These are phyloP conservation scores for Dasysyrphus albostriatus DNA, from an alignment of 2,888 invertebrate genomes.

Conservation along the genomic window DNA sequence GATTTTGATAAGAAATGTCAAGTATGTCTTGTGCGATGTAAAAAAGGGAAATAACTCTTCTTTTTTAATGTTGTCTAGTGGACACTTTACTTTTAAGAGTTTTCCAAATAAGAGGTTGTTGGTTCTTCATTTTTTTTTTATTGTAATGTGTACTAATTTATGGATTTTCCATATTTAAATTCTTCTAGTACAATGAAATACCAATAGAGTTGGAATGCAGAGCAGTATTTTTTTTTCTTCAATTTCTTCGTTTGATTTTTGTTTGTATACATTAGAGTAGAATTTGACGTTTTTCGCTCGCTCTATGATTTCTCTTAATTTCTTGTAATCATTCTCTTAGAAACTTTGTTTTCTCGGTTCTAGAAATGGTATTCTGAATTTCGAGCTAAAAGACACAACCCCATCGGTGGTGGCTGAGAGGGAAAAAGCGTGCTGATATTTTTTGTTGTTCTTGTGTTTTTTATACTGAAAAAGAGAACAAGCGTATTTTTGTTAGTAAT, in stretches of 20 bases:
- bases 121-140: background rate
- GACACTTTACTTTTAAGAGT: conserved; percentile 45
- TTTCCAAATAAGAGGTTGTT: background rate
- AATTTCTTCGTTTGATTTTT: conserved; percentile 14
- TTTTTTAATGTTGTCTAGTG: conserved; percentile 25
- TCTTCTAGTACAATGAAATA: conserved; percentile 44
- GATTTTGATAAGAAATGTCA: conserved; percentile 58
- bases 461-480: conserved; percentile 36
- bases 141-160: conserved; percentile 50
- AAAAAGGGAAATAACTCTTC: background rate
- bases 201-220: conserved; percentile 49
- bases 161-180: conserved; percentile 64
- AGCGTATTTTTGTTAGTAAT: conserved; percentile 68
- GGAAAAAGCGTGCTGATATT: conserved; percentile 12
- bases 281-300: conserved; percentile 40
- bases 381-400: conserved; percentile 14
- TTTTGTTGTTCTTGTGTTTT: conserved; percentile 2
- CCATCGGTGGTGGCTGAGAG: background rate
- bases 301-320: background rate
- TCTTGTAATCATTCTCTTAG: conserved; percentile 28
- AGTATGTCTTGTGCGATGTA: conserved; percentile 39
- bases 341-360: conserved; percentile 2
- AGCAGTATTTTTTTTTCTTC: background rate
- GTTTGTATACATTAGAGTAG: conserved; percentile 57
- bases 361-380: conserved; percentile 22